Conservation (phyloP, 2,797 vertebrate species). For the Enteromius unitaeniatus region DNA sequence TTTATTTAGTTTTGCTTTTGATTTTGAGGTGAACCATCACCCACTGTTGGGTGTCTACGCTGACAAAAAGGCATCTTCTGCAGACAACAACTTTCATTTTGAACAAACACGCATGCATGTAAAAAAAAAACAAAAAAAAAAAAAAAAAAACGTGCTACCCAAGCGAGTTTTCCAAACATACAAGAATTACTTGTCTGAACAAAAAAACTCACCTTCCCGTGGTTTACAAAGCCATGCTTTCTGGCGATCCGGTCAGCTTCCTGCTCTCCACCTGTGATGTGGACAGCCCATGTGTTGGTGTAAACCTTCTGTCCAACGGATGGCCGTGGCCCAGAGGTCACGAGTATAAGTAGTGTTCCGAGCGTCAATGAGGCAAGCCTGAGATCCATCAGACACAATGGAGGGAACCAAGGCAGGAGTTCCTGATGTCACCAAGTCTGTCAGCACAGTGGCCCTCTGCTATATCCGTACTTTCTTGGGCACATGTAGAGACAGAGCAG, state of each 20-base stretch:
- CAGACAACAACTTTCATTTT: background rate
- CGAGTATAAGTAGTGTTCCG: constrained; percentile 79
- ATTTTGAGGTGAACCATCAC: background rate
- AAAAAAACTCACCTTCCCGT: constrained; percentile 84
- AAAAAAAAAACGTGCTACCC: background rate
- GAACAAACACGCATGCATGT: background rate
- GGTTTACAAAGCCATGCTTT: constrained; percentile 92
- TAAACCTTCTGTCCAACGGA: constrained; percentile 81
- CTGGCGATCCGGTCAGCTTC: constrained; percentile 84
- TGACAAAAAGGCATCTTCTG: background rate
- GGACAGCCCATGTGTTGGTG: constrained; percentile 96
- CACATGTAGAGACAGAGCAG: constrained; percentile 69
- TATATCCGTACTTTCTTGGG: constrained; percentile 62
- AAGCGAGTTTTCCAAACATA: background rate
- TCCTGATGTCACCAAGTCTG: constrained; percentile 69
- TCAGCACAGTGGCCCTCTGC: constrained; percentile 67
- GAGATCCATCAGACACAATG: constrained; percentile 81
- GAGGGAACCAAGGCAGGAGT: constrained; percentile 71
- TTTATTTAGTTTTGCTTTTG: no score
- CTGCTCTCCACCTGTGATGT: constrained; percentile 82
- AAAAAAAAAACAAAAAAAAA: no score
- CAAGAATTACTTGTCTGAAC: constrained; percentile 63
- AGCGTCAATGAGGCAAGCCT: constrained; percentile 79
- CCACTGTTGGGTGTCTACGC: background rate
- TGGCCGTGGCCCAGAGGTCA: constrained; percentile 76